Percentiles rank a stretch among this genome's conserved stretches.
phyloP scores from a whole-genome alignment of 2,888 invertebrate species.

The Netelia melanura region DNA sequence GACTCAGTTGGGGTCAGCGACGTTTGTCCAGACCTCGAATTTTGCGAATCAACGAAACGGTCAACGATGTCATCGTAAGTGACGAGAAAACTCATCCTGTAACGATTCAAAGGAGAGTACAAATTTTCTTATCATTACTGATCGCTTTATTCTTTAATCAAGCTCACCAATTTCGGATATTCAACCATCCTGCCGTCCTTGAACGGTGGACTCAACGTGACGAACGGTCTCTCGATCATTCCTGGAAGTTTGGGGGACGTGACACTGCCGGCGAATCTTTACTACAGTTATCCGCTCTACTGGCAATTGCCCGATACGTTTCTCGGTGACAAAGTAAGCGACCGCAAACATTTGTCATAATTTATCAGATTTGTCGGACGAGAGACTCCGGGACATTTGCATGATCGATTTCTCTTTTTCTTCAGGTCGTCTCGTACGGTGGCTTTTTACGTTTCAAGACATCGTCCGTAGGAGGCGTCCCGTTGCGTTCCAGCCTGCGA shows the following conservation, averaged over 20 bases:
- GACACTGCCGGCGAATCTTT: slow-evolving; percentile 85
- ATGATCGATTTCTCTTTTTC: slow-evolving; percentile 55
- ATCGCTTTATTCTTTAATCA: slow-evolving; percentile 34
- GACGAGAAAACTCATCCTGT: not conserved
- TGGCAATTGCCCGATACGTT: slow-evolving; percentile 93
- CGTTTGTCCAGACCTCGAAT: slow-evolving; percentile 86
- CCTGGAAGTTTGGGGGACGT: slow-evolving; percentile 87
- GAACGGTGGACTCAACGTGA: slow-evolving; percentile 86
- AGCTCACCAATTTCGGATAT: slow-evolving; percentile 80
- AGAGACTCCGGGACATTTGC: not conserved
- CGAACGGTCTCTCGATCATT: slow-evolving; percentile 88
- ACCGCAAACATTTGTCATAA: slow-evolving; percentile 5
- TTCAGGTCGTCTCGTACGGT: slow-evolving; percentile 94
- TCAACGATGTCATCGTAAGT: slow-evolving; percentile 79
- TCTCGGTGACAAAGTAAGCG: slow-evolving; percentile 91
- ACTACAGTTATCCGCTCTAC: slow-evolving; percentile 90
- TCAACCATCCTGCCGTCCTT: slow-evolving; percentile 75
- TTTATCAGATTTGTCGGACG: not conserved
- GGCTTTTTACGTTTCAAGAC: slow-evolving; percentile 93
- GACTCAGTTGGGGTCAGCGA: slow-evolving; percentile 93
- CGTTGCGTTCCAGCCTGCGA: slow-evolving; percentile 86
- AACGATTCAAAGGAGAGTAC: slow-evolving; percentile 11
- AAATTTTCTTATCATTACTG: slow-evolving; percentile 1
- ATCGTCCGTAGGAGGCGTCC: slow-evolving; percentile 87
- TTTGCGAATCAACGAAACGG: slow-evolving; percentile 80